Conservation (phyloP, 1,140 invertebrate genomes). For the Rhopalosiphum maidis region DNA sequence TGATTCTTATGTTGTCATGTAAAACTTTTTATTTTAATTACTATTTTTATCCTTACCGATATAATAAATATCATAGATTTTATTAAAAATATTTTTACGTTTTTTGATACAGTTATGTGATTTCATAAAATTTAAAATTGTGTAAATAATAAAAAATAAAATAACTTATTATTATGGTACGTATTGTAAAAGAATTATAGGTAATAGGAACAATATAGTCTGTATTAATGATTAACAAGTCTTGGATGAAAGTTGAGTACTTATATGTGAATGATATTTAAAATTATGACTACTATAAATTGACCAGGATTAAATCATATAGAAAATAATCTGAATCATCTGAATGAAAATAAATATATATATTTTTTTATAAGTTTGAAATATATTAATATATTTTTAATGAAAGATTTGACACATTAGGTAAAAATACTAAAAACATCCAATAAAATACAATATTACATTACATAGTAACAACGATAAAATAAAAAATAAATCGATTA, state of each 20-base stretch:
- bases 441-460: neutral
- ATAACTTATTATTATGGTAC: neutral
- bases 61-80: neutral
- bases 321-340: neutral
- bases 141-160: neutral
- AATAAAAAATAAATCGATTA: neutral
- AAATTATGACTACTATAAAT: neutral
- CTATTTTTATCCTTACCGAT: neutral
- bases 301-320: neutral
- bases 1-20: neutral
- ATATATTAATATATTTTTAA: neutral
- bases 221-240: neutral
- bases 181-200: neutral
- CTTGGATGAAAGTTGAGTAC: neutral
- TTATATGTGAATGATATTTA: neutral
- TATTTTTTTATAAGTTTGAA: too few relatives aligned
- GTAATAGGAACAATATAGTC: neutral
- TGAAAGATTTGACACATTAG: neutral
- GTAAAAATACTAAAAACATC: neutral
- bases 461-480: neutral
- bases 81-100: neutral
- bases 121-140: neutral
- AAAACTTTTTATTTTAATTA: conserved; percentile 19
- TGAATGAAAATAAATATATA: neutral
- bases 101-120: neutral